These are phyloP conservation scores for Diadophis punctatus DNA, from an alignment of 2,113 vertebrate genomes.

Conservation along the genomic window DNA sequence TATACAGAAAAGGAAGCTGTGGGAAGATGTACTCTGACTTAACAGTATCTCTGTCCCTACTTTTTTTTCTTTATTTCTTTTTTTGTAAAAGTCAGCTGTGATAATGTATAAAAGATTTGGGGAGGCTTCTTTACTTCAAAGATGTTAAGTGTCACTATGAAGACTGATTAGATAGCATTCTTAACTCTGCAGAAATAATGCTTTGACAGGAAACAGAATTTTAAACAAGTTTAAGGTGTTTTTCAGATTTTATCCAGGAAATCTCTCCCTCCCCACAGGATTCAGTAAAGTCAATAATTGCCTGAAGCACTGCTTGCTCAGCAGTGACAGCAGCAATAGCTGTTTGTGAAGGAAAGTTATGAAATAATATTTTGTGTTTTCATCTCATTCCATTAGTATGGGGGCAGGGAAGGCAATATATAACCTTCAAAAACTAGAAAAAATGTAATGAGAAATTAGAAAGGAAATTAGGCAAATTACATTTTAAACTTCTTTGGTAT, in stretches of 20 bases:
- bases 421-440: constrained; percentile 47
- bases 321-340: constrained; percentile 46
- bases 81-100: neutral
- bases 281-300: neutral
- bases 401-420: constrained; percentile 7
- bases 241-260: constrained; percentile 21
- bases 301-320: constrained; percentile 15
- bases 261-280: neutral
- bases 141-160: neutral
- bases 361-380: constrained; percentile 56
- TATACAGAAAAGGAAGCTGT: neutral
- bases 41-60: neutral
- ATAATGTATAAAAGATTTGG: neutral
- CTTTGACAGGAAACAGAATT: neutral
- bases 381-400: constrained; percentile 19
- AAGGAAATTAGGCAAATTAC: constrained; percentile 54
- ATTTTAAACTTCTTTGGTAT: constrained; percentile 55
- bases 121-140: neutral
- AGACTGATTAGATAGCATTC: neutral
- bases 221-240: constrained; percentile 9
- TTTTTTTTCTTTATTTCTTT: neutral
- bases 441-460: constrained; percentile 56
- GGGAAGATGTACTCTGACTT: neutral
- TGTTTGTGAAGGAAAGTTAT: constrained; percentile 43
- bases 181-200: constrained; percentile 9